These are phyloP conservation scores for Neodiprion lecontei DNA, from an alignment of 1,140 invertebrate genomes.

Conservation along the genomic window DNA sequence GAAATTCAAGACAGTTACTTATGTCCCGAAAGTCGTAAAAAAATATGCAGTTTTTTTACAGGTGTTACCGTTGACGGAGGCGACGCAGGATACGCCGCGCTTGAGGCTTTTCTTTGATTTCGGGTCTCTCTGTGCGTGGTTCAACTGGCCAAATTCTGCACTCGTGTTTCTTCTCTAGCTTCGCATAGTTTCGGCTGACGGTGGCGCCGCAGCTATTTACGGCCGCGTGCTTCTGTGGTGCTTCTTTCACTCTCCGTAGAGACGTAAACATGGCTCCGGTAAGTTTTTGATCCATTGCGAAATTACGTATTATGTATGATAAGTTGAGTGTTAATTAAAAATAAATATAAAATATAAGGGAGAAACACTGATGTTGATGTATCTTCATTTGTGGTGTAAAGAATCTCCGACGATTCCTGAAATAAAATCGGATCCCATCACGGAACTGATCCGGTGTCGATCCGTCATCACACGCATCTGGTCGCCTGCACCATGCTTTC, in stretches of 20 bases:
- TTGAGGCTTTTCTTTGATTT: no score
- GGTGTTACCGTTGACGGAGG: no score
- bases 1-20: no score
- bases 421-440: background rate
- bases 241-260: conserved; percentile 36
- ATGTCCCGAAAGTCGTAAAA: no score
- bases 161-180: background rate
- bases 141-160: background rate
- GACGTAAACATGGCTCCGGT: conserved; percentile 49
- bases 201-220: background rate
- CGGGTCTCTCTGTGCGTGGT: no score
- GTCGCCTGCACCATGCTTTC: no score
- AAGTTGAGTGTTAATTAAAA: conserved; percentile 13
- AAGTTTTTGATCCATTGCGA: conserved; percentile 32
- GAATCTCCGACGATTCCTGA: background rate
- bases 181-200: background rate
- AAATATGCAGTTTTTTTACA: no score
- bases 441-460: no score
- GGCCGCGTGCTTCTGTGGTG: conserved; percentile 31
- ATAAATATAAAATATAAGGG: background rate
- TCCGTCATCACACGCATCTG: no score
- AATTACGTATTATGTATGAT: conserved; percentile 8
- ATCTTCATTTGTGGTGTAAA: background rate
- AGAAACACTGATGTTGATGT: background rate
- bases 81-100: no score